Evolutionary conservation across 1,140 invertebrate genomes (phyloP), one percentile per base, ranked within the genome.

Genomic region (Drosophila lacertosa): DNA sequence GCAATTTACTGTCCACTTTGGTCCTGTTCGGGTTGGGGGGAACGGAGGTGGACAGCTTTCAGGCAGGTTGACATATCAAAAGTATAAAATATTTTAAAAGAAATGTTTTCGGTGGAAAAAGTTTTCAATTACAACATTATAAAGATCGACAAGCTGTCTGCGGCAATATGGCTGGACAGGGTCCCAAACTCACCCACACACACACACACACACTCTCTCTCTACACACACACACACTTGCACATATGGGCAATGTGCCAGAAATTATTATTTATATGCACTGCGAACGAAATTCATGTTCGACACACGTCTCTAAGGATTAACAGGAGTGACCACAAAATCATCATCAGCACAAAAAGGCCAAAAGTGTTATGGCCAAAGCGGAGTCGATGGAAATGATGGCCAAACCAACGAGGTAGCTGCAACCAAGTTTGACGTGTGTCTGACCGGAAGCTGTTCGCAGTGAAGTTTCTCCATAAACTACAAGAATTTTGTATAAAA

Each of bases 71-170:
- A 84, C 80, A 84, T 81, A 86, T 84, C 80, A 84, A 84, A 86
- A 84, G 80, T 84, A 86, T 76, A 69, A 86, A 80, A 84, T 86
- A 86, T 84, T 84, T 84, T 86, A 86, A 84, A 84, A 86, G 81
- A 84, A 84, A 77, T 80, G 81, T 66, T 71, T 66, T 65, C 32
- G 40, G 63, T 51, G 74, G 59, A 88, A 84, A 83, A 86, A 86
- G 78, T 89, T 90, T 90, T 90, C 88, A 90, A 90, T 90, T 90
- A 90, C 88, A 88, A 83, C 82, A 89, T 90, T 90, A 90, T 90
- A 88, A 90, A 90, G 88, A 90, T 90, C 82, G 88, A 90, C 88
- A 90, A 90, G 83, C 82, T 90, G 88, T 90, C 88, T 90, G 66
- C 80, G 73, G 79, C 78, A 90, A 90, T 88, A 80, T 88, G 71